Base-by-base conservation (phyloP, 2,113 vertebrate genomes). In the Rhineura floridana region DNA sequence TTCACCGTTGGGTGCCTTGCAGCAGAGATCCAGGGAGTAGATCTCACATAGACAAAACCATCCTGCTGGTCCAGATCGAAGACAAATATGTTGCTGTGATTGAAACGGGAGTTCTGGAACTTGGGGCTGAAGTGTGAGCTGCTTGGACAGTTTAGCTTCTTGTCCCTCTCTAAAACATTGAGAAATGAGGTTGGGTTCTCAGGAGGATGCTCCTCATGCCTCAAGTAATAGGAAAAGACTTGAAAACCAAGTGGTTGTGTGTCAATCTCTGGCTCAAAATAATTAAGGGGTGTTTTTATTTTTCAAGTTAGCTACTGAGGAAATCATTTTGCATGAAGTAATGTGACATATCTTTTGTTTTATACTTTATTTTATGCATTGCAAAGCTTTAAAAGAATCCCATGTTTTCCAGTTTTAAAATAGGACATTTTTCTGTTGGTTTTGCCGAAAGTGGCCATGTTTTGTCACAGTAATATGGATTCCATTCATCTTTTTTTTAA, bases 1-100 rank as follows among this genome's bases (percentile, higher is more conserved):
- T 99, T 99, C 99, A 99, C 98, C 98, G 98, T 95, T 99, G 98
- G 98, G 98, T 99, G 98, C 98, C 99, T 99, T 99, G 98, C 97
- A 99, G 98, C 97, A 98, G 98, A 96, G 99, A 99, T 95, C 98
- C 98, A 95, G 97, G 98, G 95, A 98, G 95, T 95, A 98, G 98
- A 93, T 99, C 99, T 95, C 99, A 99, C 95, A 98, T 99, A 93
- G 98, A 99, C 96, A 99, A 98, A 96, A 98, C 98, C 96, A 99
- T 99, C 97, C 98, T 99, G 96, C 98, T 99, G 96, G 98, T 99
- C 95, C 98, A 99, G 97, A 99, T 99, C 93, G 99, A 99, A 91
- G 99, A 99, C 93, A 99, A 99, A 97, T 98, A 99, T 6, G 98
- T 99, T 96, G 98, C 98, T 97, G 96, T 99, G 92, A 96, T 99